A percentile compares a stretch with the other conserved stretches of the same genome.
Conservation (phyloP, 2,797 vertebrate genomes). For the Sternotherus odoratus region DNA sequence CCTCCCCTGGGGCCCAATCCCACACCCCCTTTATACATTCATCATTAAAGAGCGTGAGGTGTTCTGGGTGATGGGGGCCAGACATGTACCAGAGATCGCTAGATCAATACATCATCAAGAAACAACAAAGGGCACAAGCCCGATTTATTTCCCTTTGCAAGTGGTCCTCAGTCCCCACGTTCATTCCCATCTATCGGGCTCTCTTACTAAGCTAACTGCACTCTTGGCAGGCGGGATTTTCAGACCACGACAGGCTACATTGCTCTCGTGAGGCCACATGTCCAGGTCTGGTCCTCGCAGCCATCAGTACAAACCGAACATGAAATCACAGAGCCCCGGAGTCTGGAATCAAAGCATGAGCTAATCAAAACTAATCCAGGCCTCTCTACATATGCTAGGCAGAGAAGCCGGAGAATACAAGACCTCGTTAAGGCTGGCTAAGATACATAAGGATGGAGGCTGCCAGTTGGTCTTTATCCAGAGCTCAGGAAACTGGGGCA, state of each 20-base stretch:
- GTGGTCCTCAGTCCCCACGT: neutral
- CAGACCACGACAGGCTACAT: too few species aligned
- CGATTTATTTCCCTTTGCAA: neutral
- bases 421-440: neutral
- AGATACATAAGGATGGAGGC: neutral
- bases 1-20: too few species aligned
- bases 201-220: too few species aligned
- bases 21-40: too few species aligned
- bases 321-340: neutral
- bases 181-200: too few species aligned
- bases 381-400: neutral
- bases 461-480: neutral
- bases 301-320: neutral
- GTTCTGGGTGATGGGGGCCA: too few species aligned
- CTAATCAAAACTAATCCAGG: neutral
- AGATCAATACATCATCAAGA: too few species aligned
- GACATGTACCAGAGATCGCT: too few species aligned
- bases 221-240: too few species aligned
- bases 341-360: neutral
- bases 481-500: neutral
- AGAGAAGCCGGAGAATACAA: neutral
- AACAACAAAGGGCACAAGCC: neutral
- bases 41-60: too few species aligned
- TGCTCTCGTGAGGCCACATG: neutral
- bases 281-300: too few species aligned